A percentile compares a stretch with the other conserved stretches of the same genome.
Evolutionary conservation across 2,113 vertebrate species (phyloP).

Genomic region (Atherinomorus stipes): DNA sequence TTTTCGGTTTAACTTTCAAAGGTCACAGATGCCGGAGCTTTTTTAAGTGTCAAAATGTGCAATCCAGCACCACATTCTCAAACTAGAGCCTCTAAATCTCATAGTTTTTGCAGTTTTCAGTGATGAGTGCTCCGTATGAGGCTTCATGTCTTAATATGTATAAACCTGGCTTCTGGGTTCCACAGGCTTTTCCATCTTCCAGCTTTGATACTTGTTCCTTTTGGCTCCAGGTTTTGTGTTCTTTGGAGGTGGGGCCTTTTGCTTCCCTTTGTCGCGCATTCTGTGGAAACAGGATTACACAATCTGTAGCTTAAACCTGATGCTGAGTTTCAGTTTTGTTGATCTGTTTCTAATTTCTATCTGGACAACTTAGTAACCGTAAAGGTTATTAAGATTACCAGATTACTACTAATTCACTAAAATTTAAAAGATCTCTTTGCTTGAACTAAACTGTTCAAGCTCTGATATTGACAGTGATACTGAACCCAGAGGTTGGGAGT

Average conservation of each 20-base stretch:
- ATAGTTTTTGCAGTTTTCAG: not conserved
- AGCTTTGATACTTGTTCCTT: slow-evolving; percentile 55
- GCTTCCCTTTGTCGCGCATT: slow-evolving; percentile 86
- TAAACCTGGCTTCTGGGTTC: slow-evolving; percentile 75
- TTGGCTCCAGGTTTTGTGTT: slow-evolving; percentile 69
- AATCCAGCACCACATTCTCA: not conserved
- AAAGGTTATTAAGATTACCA: too few species aligned
- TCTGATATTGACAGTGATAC: too few species aligned
- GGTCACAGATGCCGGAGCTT: too few species aligned
- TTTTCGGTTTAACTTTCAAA: too few species aligned
- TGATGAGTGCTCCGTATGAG: not conserved
- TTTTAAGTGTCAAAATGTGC: not conserved
- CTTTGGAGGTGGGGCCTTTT: slow-evolving; percentile 68
- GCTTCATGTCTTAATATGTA: not conserved
- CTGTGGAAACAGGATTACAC: slow-evolving; percentile 65
- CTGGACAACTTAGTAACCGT: too few species aligned
- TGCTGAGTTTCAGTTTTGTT: not conserved
- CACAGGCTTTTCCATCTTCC: slow-evolving; percentile 73
- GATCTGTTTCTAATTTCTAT: not conserved
- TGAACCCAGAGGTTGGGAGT: too few species aligned
- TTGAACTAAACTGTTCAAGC: too few species aligned
- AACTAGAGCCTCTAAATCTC: not conserved
- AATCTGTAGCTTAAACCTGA: not conserved
- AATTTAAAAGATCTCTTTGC: too few species aligned
- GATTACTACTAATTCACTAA: too few species aligned